These are phyloP conservation scores for Phoenicopterus ruber DNA, from an alignment of 2,113 vertebrate species.

Conservation along the genomic window DNA sequence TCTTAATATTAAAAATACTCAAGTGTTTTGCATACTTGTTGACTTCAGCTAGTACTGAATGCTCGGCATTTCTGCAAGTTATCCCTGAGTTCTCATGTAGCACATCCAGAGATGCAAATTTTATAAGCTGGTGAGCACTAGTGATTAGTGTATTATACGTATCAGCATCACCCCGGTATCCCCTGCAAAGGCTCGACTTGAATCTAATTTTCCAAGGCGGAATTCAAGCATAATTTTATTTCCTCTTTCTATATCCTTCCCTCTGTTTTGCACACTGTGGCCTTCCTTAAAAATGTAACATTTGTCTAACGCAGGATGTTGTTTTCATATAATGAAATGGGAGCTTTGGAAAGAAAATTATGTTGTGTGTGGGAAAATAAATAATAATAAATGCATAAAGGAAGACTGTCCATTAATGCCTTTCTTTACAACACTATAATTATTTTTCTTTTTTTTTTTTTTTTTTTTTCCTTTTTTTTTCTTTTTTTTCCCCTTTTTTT, in stretches of 20 bases:
- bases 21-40: background rate
- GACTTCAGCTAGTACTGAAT: background rate
- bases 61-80: background rate
- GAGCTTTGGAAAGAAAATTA: background rate
- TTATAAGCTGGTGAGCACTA: background rate
- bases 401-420: background rate
- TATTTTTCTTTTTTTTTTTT: background rate
- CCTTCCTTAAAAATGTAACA: background rate
- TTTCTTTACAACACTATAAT: background rate
- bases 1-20: background rate
- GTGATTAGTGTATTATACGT: background rate
- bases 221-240: background rate
- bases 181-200: background rate
- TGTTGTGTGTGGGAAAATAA: background rate
- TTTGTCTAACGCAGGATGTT: background rate
- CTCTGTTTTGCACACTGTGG: background rate
- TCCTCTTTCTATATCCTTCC: background rate
- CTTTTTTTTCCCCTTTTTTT: accelerated
- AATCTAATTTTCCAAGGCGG: background rate
- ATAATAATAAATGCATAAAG: background rate
- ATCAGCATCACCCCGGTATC: background rate
- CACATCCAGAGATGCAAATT: background rate
- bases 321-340: background rate
- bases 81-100: background rate
- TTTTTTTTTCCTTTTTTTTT: no score